phyloP scores from a whole-genome alignment of 2,797 vertebrate species.

The Chrysocyon brachyurus region DNA sequence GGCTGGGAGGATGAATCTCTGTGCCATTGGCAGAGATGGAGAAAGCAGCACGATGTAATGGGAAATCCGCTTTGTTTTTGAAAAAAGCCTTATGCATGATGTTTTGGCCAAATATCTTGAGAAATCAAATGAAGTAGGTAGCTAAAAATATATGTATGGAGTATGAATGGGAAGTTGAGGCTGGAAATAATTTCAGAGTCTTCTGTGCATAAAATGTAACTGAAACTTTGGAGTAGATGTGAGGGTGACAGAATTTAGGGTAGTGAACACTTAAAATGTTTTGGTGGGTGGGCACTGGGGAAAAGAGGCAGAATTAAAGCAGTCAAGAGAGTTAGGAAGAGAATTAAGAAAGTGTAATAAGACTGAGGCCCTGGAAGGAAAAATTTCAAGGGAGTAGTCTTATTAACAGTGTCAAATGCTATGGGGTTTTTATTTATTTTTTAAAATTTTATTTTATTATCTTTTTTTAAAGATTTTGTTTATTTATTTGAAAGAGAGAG shows the following conservation, averaged over 20 bases:
- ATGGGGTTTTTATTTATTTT: neutral
- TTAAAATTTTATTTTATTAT: neutral
- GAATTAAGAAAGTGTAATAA: neutral
- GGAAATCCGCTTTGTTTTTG: neutral
- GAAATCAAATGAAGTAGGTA: neutral
- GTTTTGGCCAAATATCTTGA: neutral
- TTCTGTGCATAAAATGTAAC: neutral
- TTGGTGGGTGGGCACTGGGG: neutral
- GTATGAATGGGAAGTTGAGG: neutral
- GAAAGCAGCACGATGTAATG: neutral
- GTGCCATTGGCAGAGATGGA: neutral
- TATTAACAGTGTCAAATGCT: neutral
- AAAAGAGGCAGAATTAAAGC: neutral
- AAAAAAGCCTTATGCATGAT: neutral
- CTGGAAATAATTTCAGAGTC: neutral
- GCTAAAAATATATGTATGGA: neutral
- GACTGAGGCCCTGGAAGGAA: neutral
- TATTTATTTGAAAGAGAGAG: too few species aligned
- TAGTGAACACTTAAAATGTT: neutral
- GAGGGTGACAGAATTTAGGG: neutral
- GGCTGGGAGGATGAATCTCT: neutral
- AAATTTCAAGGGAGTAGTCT: neutral
- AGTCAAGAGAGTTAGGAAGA: neutral
- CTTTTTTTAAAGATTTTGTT: too few species aligned
- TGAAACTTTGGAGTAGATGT: neutral